Evolutionary conservation across 1,140 invertebrate genomes (phyloP).

Genomic region (Drosophila pruinosa): DNA sequence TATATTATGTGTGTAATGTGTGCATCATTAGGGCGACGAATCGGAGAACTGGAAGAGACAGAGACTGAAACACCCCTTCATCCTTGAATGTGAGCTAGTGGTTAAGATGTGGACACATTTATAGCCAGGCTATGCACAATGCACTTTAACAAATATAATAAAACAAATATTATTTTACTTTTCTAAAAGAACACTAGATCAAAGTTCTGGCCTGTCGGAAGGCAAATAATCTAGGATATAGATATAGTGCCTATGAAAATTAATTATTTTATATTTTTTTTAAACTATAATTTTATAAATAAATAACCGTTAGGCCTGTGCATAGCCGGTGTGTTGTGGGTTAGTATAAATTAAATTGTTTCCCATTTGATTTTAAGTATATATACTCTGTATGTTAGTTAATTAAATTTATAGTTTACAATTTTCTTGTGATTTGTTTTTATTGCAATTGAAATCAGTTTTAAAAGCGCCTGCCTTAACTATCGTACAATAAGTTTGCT

Average conservation of each 20-base stretch:
- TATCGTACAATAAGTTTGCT: constrained; percentile 17
- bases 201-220: no score
- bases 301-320: not conserved
- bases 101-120: constrained; percentile 10
- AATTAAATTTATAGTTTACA: constrained; percentile 60
- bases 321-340: constrained; percentile 22
- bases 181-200: no score
- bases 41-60: not conserved
- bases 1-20: not conserved
- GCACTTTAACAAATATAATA: no score
- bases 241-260: no score
- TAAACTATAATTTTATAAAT: not conserved
- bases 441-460: constrained; percentile 67
- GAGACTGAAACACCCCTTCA: not conserved
- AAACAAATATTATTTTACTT: not conserved
- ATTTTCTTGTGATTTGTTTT: constrained; percentile 51
- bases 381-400: constrained; percentile 37
- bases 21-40: not conserved
- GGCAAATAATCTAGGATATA: no score
- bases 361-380: constrained; percentile 10
- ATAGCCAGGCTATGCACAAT: constrained; percentile 14
- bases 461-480: constrained; percentile 32
- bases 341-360: constrained; percentile 27
- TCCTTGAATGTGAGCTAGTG: constrained; percentile 10
- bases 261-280: no score